Evolutionary conservation across 2,113 vertebrate genomes (phyloP).

Genomic region (Pongo abelii): DNA sequence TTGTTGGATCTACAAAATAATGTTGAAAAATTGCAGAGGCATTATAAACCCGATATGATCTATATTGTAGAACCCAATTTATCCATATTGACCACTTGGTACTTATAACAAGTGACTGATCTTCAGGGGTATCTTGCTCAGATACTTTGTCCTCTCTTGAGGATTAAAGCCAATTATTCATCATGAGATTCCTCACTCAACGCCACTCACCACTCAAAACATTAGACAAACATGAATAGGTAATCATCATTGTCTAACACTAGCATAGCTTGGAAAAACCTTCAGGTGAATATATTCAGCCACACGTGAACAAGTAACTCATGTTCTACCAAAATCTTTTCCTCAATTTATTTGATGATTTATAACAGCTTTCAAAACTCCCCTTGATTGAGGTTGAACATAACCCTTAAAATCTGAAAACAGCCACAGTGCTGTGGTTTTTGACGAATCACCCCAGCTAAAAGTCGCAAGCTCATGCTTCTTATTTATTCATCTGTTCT

Average conservation of each 20-base stretch:
- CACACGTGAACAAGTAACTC: not conserved
- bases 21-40: not conserved
- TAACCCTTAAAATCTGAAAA: slow-evolving; percentile 42
- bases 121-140: not conserved
- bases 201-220: not conserved
- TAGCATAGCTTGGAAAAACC: not conserved
- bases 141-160: not conserved
- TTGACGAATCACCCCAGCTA: slow-evolving; percentile 62
- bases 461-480: slow-evolving; percentile 68
- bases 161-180: slow-evolving; percentile 6
- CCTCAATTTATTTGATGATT: not conserved
- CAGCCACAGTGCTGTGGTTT: slow-evolving; percentile 41
- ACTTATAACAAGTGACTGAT: not conserved
- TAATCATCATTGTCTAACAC: slow-evolving; percentile 1
- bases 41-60: not conserved
- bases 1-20: not conserved
- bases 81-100: not conserved
- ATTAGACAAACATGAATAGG: not conserved
- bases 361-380: slow-evolving; percentile 21
- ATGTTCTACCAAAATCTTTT: slow-evolving; percentile 39
- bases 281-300: not conserved
- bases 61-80: not conserved
- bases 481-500: slow-evolving; percentile 68
- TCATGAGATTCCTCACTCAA: not conserved
- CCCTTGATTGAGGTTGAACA: slow-evolving; percentile 32